phyloP scores from a whole-genome alignment of 2,113 vertebrate species.

The Pogona vitticeps region DNA sequence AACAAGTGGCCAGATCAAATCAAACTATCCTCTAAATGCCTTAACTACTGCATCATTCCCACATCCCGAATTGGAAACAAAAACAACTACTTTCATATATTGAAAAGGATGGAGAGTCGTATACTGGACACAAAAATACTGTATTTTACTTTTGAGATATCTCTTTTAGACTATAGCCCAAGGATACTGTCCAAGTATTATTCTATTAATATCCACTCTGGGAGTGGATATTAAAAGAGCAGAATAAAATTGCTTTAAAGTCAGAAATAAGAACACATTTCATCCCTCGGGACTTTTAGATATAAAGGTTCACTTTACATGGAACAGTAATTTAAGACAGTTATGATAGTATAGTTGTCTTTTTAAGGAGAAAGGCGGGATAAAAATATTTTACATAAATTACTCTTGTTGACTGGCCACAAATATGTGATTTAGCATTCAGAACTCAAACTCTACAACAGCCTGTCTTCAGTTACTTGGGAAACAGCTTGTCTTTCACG shows the following conservation, averaged over 20 bases:
- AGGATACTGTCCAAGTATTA: background rate
- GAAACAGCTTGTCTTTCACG: too few species aligned
- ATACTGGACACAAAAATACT: background rate
- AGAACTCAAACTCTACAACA: too few species aligned
- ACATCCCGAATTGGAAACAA: background rate
- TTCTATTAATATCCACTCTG: background rate
- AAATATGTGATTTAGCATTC: too few species aligned
- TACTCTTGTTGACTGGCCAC: background rate
- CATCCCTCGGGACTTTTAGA: background rate
- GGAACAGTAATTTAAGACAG: background rate
- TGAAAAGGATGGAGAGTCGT: background rate
- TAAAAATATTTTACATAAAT: background rate
- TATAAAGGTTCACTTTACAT: background rate
- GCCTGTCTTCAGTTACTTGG: too few species aligned
- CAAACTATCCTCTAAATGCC: background rate
- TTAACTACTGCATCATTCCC: too few species aligned
- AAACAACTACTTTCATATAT: background rate
- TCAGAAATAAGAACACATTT: background rate
- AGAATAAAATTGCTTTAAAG: background rate
- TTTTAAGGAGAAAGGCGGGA: too few species aligned
- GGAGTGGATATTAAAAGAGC: background rate
- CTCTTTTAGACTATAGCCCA: background rate
- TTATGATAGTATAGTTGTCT: background rate
- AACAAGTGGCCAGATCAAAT: background rate
- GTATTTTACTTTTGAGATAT: background rate